Percentiles rank a stretch among this genome's conserved stretches.
These are phyloP conservation scores for Heteromurus nitidus DNA, from an alignment of 2,888 invertebrate species.

Conservation along the genomic window DNA sequence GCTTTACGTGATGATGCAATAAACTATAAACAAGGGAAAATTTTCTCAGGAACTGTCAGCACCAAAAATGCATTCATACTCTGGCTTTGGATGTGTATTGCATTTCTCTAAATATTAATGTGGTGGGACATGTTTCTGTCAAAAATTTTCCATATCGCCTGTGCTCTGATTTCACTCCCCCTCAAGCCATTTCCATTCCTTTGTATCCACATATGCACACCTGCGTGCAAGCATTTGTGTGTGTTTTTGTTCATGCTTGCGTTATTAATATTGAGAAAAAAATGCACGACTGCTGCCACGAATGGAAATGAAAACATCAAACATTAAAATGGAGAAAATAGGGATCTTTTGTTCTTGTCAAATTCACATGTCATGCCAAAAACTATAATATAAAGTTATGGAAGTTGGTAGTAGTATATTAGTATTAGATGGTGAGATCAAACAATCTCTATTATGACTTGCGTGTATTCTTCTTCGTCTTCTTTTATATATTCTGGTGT, in stretches of 20 bases:
- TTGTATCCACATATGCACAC: not conserved
- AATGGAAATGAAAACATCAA: slow-evolving; percentile 36
- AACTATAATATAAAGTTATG: too few relatives aligned
- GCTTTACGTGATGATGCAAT: not conserved
- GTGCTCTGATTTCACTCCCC: slow-evolving; percentile 7
- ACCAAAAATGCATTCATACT: not conserved
- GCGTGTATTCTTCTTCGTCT: not conserved
- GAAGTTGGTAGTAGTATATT: not conserved
- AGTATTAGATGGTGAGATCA: slow-evolving; percentile 11
- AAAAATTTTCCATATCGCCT: too few relatives aligned
- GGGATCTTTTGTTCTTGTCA: slow-evolving; percentile 47
- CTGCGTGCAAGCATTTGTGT: slow-evolving; percentile 7
- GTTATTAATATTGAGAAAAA: slow-evolving; percentile 12
- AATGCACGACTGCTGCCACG: not conserved
- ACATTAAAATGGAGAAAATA: slow-evolving; percentile 18
- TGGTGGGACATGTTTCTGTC: too few relatives aligned
- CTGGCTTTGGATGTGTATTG: too few relatives aligned
- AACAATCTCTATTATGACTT: not conserved
- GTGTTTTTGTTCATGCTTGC: not conserved
- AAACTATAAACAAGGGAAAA: not conserved
- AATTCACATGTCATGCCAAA: slow-evolving; percentile 31
- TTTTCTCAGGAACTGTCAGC: not conserved
- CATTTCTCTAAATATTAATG: too few relatives aligned
- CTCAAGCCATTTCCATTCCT: not conserved
- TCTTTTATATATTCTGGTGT: slow-evolving; percentile 6